These are phyloP conservation scores for Rattus norvegicus DNA, from an alignment of 2,113 vertebrate genomes.

Conservation along the genomic window DNA sequence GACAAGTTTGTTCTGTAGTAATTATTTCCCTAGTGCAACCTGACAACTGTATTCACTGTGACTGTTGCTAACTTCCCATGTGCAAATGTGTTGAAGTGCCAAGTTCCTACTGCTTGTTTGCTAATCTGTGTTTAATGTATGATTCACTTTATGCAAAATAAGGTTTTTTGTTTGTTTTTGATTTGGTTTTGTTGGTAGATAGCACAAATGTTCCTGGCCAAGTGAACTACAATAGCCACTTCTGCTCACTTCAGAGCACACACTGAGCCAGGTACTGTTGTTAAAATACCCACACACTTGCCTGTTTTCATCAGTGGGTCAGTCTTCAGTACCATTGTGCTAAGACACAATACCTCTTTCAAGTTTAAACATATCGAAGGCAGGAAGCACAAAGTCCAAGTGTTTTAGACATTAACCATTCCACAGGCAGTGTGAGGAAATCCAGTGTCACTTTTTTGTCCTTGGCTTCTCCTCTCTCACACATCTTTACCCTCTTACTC, in stretches of 20 bases:
- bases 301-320: background rate
- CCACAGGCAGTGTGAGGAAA: background rate
- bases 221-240: accelerated
- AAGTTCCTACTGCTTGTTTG: background rate
- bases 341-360: background rate
- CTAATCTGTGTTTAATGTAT: background rate
- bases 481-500: background rate
- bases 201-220: background rate
- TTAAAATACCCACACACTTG: background rate
- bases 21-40: background rate
- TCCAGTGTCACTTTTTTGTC: background rate
- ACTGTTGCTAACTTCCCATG: background rate
- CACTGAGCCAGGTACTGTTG: accelerated
- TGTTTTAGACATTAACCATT: background rate
- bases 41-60: background rate
- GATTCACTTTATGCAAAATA: background rate
- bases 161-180: background rate
- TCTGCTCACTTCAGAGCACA: background rate
- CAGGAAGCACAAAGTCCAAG: background rate
- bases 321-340: background rate
- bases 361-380: background rate
- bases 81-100: background rate
- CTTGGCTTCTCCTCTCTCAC: background rate
- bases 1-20: background rate
- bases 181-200: no score